Evolutionary conservation across 2,888 invertebrate species (phyloP).

Genomic region (Eupithecia subumbrata): DNA sequence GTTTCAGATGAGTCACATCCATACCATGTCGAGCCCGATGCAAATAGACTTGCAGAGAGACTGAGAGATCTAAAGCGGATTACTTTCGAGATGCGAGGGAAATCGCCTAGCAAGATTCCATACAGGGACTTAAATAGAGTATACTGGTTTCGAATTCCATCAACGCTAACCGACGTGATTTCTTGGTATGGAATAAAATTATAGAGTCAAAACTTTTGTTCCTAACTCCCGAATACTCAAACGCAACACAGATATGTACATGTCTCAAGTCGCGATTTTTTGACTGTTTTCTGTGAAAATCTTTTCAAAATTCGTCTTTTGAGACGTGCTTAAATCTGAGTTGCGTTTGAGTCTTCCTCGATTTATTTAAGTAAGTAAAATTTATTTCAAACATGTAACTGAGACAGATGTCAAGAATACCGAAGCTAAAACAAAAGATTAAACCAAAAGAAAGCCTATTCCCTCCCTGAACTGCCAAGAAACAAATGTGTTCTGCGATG

Average conservation of each 20-base stretch:
- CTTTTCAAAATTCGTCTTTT: too few species aligned
- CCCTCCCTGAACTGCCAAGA: conserved; percentile 10
- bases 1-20: conserved; percentile 31
- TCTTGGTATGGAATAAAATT: conserved; percentile 1
- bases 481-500: conserved; percentile 16
- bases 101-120: background rate
- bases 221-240: too few species aligned
- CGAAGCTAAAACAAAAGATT: conserved; percentile 1
- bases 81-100: conserved; percentile 10
- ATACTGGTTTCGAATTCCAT: conserved; percentile 1
- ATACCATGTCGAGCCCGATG: conserved; percentile 28
- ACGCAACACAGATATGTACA: too few species aligned
- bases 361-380: too few species aligned
- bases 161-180: background rate
- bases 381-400: background rate
- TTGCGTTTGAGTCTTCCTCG: too few species aligned
- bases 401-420: background rate
- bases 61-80: conserved; percentile 11
- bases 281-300: too few species aligned
- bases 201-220: background rate
- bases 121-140: background rate
- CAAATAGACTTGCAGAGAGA: conserved; percentile 24
- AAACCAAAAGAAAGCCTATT: conserved; percentile 4
- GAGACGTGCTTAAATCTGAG: too few species aligned
- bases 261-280: too few species aligned